A percentile compares a stretch with the other conserved stretches of the same genome.
Evolutionary conservation across 1,140 invertebrate genomes (phyloP).

Genomic region (Drosophila tropicalis): DNA sequence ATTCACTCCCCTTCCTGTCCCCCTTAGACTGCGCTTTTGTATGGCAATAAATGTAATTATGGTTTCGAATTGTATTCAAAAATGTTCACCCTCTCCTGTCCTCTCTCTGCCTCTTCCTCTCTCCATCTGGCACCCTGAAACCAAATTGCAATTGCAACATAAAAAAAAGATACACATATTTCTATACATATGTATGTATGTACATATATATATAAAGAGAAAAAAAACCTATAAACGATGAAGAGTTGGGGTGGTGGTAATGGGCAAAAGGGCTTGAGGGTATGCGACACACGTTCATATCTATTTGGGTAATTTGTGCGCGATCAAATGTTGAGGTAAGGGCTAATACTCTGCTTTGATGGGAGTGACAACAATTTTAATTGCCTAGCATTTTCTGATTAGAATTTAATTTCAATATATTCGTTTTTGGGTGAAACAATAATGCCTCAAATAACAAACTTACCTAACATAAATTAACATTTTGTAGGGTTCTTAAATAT

Average conservation of each 20-base stretch:
- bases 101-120: no score
- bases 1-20: conserved; percentile 22
- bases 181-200: background rate
- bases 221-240: background rate
- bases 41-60: conserved; percentile 76
- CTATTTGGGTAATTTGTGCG: conserved; percentile 5
- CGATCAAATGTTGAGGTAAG: background rate
- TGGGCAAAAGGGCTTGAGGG: background rate
- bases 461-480: no score
- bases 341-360: conserved; percentile 1
- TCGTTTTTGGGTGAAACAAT: no score
- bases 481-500: no score
- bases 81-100: conserved; percentile 18
- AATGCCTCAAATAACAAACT: no score
- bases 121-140: conserved; percentile 5
- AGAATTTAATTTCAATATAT: no score
- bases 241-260: background rate
- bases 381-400: no score
- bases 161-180: background rate
- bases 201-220: no score
- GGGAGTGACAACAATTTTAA: conserved; percentile 6
- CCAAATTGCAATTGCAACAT: conserved; percentile 14
- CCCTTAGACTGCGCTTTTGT: conserved; percentile 51
- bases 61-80: conserved; percentile 70
- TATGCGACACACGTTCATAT: conserved; percentile 1